Evolutionary conservation across 2,113 vertebrate genomes (phyloP).

Genomic region (Amphilophus citrinellus): DNA sequence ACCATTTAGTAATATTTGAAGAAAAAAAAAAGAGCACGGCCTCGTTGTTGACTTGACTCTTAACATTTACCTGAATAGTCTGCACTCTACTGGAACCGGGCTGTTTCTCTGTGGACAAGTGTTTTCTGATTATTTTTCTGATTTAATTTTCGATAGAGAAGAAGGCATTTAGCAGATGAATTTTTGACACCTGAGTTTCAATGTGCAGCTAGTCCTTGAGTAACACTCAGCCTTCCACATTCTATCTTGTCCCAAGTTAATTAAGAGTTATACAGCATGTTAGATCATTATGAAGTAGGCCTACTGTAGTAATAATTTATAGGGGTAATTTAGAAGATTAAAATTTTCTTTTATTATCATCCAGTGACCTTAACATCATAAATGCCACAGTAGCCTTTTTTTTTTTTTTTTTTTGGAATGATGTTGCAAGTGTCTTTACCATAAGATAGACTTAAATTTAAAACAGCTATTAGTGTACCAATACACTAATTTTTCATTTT

Average conservation of each 20-base stretch:
- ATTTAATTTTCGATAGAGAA: conserved; percentile 35
- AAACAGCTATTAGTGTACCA: conserved; percentile 35
- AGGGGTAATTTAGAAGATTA: conserved; percentile 73
- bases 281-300: conserved; percentile 71
- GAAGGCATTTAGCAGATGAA: conserved; percentile 23
- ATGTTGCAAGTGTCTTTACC: conserved; percentile 41
- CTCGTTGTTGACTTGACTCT: conserved; percentile 8
- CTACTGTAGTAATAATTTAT: conserved; percentile 68
- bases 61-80: conserved; percentile 22
- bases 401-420: conserved; percentile 30
- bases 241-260: conserved; percentile 71
- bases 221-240: conserved; percentile 33
- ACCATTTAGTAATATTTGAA: neutral
- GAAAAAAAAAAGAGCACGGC: neutral
- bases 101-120: neutral
- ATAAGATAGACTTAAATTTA: conserved; percentile 51
- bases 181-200: conserved; percentile 36
- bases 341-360: conserved; percentile 77
- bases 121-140: conserved; percentile 20
- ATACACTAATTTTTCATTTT: conserved; percentile 40
- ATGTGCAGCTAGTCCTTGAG: conserved; percentile 66
- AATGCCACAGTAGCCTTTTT: conserved; percentile 63
- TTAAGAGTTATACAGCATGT: conserved; percentile 79
- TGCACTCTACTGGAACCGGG: neutral
- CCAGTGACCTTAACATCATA: conserved; percentile 70